Percentiles rank a stretch among this genome's conserved stretches.
Conservation (phyloP, 2,888 invertebrate genomes). For the Morpho helenor region DNA sequence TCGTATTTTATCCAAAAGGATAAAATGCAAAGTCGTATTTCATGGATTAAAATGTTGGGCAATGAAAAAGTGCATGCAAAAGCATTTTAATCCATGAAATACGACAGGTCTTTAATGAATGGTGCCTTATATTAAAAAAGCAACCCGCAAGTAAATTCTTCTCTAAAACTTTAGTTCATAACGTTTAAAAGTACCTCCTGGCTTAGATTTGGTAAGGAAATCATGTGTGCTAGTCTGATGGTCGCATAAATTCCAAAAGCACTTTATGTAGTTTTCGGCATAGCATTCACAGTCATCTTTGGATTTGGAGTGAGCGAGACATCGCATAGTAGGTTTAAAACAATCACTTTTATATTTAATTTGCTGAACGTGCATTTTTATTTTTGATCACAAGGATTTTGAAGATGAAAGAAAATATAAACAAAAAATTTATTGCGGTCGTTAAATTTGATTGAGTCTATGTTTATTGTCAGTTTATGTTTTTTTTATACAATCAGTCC, state of each 20-base stretch:
- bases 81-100: too few species aligned
- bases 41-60: too few species aligned
- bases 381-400: slow-evolving; percentile 3
- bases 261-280: slow-evolving; percentile 59
- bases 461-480: too few species aligned
- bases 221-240: slow-evolving; percentile 45
- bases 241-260: slow-evolving; percentile 65
- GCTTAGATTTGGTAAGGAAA: slow-evolving; percentile 30
- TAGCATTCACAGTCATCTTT: slow-evolving; percentile 57
- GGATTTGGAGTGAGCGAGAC: slow-evolving; percentile 46
- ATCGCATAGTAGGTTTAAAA: slow-evolving; percentile 41
- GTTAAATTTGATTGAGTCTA: too few species aligned
- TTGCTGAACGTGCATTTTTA: slow-evolving; percentile 28
- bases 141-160: too few species aligned
- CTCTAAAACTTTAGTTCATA: background rate
- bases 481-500: too few species aligned
- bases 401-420: slow-evolving; percentile 9
- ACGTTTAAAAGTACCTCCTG: slow-evolving; percentile 27
- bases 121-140: too few species aligned
- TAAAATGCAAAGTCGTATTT: too few species aligned
- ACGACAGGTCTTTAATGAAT: too few species aligned
- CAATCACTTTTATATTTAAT: slow-evolving; percentile 42
- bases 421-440: too few species aligned
- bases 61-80: too few species aligned
- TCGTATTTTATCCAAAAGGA: too few species aligned